Evolutionary conservation across 2,888 invertebrate genomes (phyloP), one percentile per base, ranked within the genome.

Genomic region (Dione juno): DNA sequence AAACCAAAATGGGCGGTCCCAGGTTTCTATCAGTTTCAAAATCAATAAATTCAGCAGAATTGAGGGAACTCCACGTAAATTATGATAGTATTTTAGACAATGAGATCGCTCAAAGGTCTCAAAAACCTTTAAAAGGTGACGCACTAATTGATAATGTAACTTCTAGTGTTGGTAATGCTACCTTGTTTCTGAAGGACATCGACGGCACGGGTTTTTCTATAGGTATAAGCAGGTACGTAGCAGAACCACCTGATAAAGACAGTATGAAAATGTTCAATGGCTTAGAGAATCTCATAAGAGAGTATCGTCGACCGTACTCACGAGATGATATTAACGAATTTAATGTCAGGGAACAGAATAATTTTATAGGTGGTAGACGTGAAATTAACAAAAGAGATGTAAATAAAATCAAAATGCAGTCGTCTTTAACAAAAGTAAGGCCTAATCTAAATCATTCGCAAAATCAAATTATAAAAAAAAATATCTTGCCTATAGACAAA

Each of bases 151-250:
- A 72, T 13, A 52, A 65, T 40, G 79, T 67, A 3, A 63, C 74
- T 28, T 76, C 79, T 0, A 82, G 88, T 77, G 58, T 82, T n/a
- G 85, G 83, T 0, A 86, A 89, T 68, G 74, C 85, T 10, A 88
- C 88, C 21, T 86, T 88, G 59, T 77, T 85, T 16, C 76, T 92
- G 2, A 90, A 89, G 80, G 84, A 90, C 57, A 82, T 92, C 16
- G 89, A 85, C 71, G 90, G 89, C 0, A 83, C 88, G 43, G 92
- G 92, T 0, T 86, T 91, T 66, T 84, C 91, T 1, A 80, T 92
- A 19, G 92, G 92, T 1, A 87, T 88, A 52, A 92, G 89, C 69
- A 89, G 90, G 70, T 92, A 87, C 70, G 80, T 84, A 1, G 90
- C 87, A 67, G 85, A 86, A 73, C 81, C 84, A 9, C 92, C 91